Percentiles rank a stretch among this genome's conserved stretches.
phyloP scores from a whole-genome alignment of 2,797 vertebrate genomes.

The Hafferia zeledoni region DNA sequence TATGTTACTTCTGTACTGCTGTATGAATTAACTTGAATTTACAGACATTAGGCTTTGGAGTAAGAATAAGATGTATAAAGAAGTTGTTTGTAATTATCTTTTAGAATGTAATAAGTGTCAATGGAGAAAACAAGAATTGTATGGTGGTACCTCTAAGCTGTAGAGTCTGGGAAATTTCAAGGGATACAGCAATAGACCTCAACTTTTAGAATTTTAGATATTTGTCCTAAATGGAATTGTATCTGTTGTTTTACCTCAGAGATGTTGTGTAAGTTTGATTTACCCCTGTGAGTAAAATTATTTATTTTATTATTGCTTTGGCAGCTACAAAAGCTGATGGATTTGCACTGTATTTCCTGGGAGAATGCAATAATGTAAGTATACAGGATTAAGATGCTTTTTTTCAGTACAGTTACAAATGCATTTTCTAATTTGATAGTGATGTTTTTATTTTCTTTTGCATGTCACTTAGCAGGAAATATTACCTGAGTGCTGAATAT shows the following conservation, averaged over 20 bases:
- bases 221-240: not conserved
- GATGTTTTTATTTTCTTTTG: not conserved
- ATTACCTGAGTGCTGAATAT: not conserved
- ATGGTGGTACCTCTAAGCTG: not conserved
- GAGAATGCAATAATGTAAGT: slow-evolving; percentile 99
- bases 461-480: not conserved
- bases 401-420: slow-evolving; percentile 9
- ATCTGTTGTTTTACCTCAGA: not conserved
- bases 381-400: slow-evolving; percentile 14
- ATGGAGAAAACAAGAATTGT: not conserved
- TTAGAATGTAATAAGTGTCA: not conserved
- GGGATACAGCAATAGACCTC: not conserved
- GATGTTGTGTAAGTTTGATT: not conserved
- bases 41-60: not conserved
- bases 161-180: not conserved
- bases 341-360: slow-evolving; percentile 99
- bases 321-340: slow-evolving; percentile 98
- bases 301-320: slow-evolving; percentile 67
- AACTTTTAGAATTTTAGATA: not conserved
- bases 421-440: not conserved
- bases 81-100: not conserved
- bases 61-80: not conserved
- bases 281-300: slow-evolving; percentile 40
- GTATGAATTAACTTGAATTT: not conserved
- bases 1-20: not conserved